phyloP scores from a whole-genome alignment of 2,888 invertebrate species.

The Conomelus anceps region DNA sequence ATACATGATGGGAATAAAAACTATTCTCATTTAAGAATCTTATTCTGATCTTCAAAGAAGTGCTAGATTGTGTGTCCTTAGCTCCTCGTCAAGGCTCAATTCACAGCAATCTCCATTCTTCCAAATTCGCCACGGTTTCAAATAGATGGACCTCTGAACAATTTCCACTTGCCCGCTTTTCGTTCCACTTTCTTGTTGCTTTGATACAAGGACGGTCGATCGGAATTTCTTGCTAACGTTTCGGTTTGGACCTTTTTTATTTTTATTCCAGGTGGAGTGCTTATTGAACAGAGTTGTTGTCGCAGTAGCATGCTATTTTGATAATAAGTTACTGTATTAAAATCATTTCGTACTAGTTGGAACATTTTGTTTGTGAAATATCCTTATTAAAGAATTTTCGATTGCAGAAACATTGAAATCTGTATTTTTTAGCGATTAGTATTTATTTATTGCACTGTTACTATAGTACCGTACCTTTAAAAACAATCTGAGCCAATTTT shows the following conservation, averaged over 20 bases:
- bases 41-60: not conserved
- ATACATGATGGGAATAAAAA: not conserved
- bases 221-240: not conserved
- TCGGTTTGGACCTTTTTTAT: not conserved
- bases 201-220: not conserved
- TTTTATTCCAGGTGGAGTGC: not conserved
- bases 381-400: not conserved
- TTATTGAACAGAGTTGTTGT: not conserved
- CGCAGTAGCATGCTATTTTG: not conserved
- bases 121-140: not conserved
- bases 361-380: not conserved
- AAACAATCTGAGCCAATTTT: no score
- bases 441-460: no score
- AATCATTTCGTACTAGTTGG: not conserved
- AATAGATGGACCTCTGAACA: not conserved
- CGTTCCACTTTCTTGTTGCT: not conserved
- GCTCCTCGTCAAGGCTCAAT: not conserved
- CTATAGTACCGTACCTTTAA: no score
- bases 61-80: not conserved
- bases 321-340: not conserved
- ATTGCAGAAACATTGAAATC: not conserved
- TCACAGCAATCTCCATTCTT: not conserved
- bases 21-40: not conserved
- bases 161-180: not conserved
- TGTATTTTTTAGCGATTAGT: no score